These are phyloP conservation scores for Exocentrus adspersus DNA, from an alignment of 2,888 invertebrate species.

Conservation along the genomic window DNA sequence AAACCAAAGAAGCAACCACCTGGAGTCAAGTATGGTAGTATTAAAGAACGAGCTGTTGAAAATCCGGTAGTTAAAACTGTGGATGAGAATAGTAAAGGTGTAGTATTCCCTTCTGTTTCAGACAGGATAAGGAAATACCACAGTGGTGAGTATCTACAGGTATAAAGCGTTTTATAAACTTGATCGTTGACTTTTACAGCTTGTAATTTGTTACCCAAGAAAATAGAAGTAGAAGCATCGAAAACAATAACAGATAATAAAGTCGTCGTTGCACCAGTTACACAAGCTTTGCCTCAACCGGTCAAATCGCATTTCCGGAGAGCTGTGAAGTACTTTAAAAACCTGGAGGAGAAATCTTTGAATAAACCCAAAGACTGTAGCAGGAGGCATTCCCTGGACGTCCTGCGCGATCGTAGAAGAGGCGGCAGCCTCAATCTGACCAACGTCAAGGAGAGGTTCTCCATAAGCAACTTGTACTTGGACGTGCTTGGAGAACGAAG, in stretches of 20 bases:
- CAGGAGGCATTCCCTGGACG: slow-evolving; percentile 39
- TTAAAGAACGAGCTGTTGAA: slow-evolving; percentile 8
- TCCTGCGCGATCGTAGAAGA: slow-evolving; percentile 25
- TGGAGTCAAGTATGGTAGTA: slow-evolving; percentile 12
- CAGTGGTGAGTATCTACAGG: slow-evolving; percentile 35
- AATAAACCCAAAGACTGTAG: slow-evolving; percentile 22
- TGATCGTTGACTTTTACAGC: slow-evolving; percentile 16
- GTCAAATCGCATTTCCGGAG: slow-evolving; percentile 43
- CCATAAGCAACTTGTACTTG: slow-evolving; percentile 45
- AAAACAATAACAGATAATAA: background rate
- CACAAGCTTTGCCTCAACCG: too few relatives aligned
- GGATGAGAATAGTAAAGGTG: slow-evolving; percentile 7
- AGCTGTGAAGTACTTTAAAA: slow-evolving; percentile 48
- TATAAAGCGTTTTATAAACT: background rate
- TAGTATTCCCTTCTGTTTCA: slow-evolving; percentile 22
- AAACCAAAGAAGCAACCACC: slow-evolving; percentile 15
- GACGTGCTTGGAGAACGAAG: slow-evolving; percentile 43
- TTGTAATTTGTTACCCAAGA: slow-evolving; percentile 1
- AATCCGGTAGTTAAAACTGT: slow-evolving; percentile 1
- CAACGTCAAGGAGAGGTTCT: slow-evolving; percentile 44
- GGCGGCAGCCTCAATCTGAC: slow-evolving; percentile 46
- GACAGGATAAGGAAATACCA: slow-evolving; percentile 36
- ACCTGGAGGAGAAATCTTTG: slow-evolving; percentile 44
- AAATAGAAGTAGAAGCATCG: background rate
- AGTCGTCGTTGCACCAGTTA: background rate